Base-by-base conservation (phyloP, 2,113 vertebrate species). In the Pimephales promelas region DNA sequence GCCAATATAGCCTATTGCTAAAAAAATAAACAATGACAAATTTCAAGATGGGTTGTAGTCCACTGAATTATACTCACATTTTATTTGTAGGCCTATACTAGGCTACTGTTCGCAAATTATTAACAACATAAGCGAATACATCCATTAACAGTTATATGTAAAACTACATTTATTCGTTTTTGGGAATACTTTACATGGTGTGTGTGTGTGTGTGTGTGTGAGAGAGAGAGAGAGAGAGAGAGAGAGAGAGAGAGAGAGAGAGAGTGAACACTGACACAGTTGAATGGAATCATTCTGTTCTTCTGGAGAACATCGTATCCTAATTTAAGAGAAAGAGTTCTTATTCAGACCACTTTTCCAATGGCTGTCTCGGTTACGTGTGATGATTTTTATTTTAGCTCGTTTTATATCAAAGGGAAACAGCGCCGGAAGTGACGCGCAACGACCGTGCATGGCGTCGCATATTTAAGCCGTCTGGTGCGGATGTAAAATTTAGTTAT, bases 401-500 rank as follows among this genome's bases (percentile, higher is more conserved):
- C 52, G 83, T 87, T 84, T 80, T 77, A 88, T 90, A 89, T 89
- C 82, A 75, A 52, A 84, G 87, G 84, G 81, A 83, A 80, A 57
- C 18, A 54, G 88, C 78, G 74, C 79, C 83, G 91, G 91, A 92
- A 89, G 88, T 90, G 8, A 66, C 84, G 87, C 80, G 90, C 90
- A 90, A 88, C 83, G 61, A 90, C 88, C 83, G 64, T 62, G 79
- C 86, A 83, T 86, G 87, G 77, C 89, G 88, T 84, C 81, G 87
- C 87, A 90, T 0, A 54, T 92, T 90, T 90, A 86, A 85, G 86
- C 87, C 78, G 85, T 92, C 90, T 92, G 88, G 87, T 87, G 86
- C 88, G 86, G 86, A 92, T 92, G 90, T 88, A 92, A 92, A 92
- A 91, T 87, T 89, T 85, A 75, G 87, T 87, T 47, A 85, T 82